A percentile compares a stretch with the other conserved stretches of the same genome.
phyloP scores from a whole-genome alignment of 2,797 vertebrate genomes.

The Sebastes miniatus region DNA sequence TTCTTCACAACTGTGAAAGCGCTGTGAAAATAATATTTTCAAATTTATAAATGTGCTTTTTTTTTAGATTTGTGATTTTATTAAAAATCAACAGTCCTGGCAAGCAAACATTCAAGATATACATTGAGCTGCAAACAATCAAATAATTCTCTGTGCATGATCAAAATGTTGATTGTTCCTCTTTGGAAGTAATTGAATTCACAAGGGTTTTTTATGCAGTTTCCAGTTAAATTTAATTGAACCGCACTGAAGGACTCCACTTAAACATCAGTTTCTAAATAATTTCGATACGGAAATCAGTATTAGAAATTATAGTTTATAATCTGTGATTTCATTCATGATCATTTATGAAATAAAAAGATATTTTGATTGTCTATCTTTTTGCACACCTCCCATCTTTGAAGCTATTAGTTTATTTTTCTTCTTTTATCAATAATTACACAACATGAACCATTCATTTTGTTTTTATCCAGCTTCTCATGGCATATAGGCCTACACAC shows the following conservation, averaged over 20 bases:
- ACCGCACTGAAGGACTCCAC: slow-evolving; percentile 1
- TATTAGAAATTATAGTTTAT: neutral
- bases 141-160: neutral
- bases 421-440: neutral
- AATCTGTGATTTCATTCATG: neutral
- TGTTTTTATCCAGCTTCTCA: neutral
- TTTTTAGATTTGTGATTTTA: neutral
- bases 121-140: neutral
- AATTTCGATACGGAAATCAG: neutral
- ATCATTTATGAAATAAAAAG: neutral
- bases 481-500: neutral
- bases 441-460: neutral
- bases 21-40: no score
- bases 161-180: neutral
- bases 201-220: neutral
- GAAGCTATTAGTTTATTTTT: neutral
- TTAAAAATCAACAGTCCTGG: neutral
- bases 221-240: neutral
- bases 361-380: neutral
- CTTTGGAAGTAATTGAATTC: neutral
- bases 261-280: neutral
- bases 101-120: neutral
- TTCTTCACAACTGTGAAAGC: neutral
- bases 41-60: neutral
- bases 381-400: neutral